A percentile compares a stretch with the other conserved stretches of the same genome.
phyloP scores from a whole-genome alignment of 2,113 vertebrate species.

The Centrocercus urophasianus region DNA sequence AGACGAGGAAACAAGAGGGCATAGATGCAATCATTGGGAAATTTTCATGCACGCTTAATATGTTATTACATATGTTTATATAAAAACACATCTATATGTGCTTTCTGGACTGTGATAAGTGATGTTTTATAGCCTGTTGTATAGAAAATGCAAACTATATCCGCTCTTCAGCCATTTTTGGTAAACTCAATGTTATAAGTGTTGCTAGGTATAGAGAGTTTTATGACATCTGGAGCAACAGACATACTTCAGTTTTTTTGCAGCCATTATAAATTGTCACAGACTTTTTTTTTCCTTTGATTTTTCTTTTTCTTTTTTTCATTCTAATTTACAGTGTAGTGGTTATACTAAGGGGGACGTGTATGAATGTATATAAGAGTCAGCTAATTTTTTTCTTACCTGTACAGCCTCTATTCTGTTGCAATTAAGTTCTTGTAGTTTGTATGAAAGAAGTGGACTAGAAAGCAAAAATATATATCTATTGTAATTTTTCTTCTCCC shows the following conservation, averaged over 20 bases:
- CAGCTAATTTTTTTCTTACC: slow-evolving; percentile 82
- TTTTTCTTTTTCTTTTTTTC: slow-evolving; percentile 59
- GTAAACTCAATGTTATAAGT: slow-evolving; percentile 97
- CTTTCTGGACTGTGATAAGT: slow-evolving; percentile 99
- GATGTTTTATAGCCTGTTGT: slow-evolving; percentile 99
- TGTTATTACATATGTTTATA: slow-evolving; percentile 99
- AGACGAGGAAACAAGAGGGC: slow-evolving; percentile 71
- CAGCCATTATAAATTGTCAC: slow-evolving; percentile 83
- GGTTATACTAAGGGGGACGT: slow-evolving; percentile 79
- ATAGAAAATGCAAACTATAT: slow-evolving; percentile 99
- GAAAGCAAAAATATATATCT: slow-evolving; percentile 81
- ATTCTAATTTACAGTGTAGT: slow-evolving; percentile 82
- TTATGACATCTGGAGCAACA: slow-evolving; percentile 90
- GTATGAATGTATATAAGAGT: slow-evolving; percentile 89
- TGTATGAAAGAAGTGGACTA: slow-evolving; percentile 85
- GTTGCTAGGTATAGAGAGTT: slow-evolving; percentile 98
- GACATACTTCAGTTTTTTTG: slow-evolving; percentile 85
- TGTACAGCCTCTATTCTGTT: slow-evolving; percentile 84
- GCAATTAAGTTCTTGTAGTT: slow-evolving; percentile 83
- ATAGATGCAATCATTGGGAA: slow-evolving; percentile 87
- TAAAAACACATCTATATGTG: slow-evolving; percentile 99
- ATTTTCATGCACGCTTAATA: slow-evolving; percentile 98
- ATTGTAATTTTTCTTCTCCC: slow-evolving; percentile 74
- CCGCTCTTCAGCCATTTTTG: slow-evolving; percentile 97
- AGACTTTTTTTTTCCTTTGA: slow-evolving; percentile 55